These are phyloP conservation scores for Liolophura sinensis DNA, from an alignment of 1,140 invertebrate genomes.

Conservation along the genomic window DNA sequence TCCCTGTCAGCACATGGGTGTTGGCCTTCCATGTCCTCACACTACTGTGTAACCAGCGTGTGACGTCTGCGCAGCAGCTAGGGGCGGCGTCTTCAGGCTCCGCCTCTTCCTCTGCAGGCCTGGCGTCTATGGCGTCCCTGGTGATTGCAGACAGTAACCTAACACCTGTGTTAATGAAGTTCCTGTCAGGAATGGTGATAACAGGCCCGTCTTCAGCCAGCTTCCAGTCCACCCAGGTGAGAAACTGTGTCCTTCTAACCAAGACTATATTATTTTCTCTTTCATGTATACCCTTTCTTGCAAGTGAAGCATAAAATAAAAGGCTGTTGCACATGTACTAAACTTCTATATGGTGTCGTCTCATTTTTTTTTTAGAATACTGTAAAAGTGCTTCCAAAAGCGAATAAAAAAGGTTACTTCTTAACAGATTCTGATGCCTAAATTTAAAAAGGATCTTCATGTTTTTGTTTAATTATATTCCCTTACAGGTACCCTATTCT, in stretches of 20 bases:
- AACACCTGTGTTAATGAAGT: slow-evolving; percentile 72
- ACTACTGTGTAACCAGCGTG: slow-evolving; percentile 47
- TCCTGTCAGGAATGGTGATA: slow-evolving; percentile 69
- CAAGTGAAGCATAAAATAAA: background rate
- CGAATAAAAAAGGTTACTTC: no score
- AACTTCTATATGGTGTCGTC: no score
- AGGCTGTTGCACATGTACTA: no score
- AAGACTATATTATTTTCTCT: background rate
- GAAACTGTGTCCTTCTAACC: slow-evolving; percentile 10
- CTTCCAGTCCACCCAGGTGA: slow-evolving; percentile 44
- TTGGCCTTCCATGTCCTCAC: slow-evolving; percentile 70
- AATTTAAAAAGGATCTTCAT: no score
- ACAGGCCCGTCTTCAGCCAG: slow-evolving; percentile 34
- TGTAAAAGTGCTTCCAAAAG: no score
- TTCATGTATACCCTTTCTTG: background rate
- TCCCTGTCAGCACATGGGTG: slow-evolving; percentile 75
- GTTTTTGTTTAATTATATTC: no score
- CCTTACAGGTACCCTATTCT: no score
- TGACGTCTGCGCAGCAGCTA: slow-evolving; percentile 26
- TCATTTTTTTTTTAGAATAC: no score
- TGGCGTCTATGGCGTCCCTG: slow-evolving; percentile 61
- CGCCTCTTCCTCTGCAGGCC: slow-evolving; percentile 13
- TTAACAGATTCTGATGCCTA: no score
- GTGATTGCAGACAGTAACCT: slow-evolving; percentile 73
- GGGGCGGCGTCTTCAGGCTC: slow-evolving; percentile 13